These are phyloP conservation scores for Agrilus planipennis DNA, from an alignment of 1,140 invertebrate species.

Conservation along the genomic window DNA sequence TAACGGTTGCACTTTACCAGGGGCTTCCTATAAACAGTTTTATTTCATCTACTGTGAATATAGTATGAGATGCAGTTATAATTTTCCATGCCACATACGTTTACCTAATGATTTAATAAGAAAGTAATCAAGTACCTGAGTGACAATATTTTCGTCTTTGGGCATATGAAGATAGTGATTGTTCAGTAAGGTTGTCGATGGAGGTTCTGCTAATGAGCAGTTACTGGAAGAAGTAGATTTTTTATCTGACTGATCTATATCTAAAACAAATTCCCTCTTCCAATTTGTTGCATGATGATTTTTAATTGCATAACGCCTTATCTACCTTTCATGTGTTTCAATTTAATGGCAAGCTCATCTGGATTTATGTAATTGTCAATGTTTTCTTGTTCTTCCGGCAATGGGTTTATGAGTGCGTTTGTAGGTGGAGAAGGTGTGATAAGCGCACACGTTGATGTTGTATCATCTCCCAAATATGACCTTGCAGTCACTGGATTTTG, in stretches of 20 bases:
- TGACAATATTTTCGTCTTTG: conserved; percentile 29
- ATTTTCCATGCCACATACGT: no score
- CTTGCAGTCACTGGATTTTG: conserved; percentile 12
- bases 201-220: conserved; percentile 36
- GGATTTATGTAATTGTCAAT: conserved; percentile 21
- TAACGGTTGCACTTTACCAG: conserved; percentile 32
- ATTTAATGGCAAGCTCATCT: conserved; percentile 28
- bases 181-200: conserved; percentile 36
- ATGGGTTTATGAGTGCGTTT: conserved; percentile 37
- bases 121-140: conserved; percentile 20
- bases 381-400: conserved; percentile 27
- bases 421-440: conserved; percentile 39
- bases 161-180: conserved; percentile 37
- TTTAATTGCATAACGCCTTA: neutral
- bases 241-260: conserved; percentile 23
- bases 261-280: conserved; percentile 9
- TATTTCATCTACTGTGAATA: neutral
- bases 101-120: no score
- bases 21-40: conserved; percentile 19
- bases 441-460: conserved; percentile 41
- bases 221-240: conserved; percentile 36
- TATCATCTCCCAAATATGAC: conserved; percentile 38
- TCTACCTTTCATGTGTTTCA: conserved; percentile 31
- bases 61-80: no score
- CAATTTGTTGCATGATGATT: neutral